Evolutionary conservation across 2,888 invertebrate species (phyloP).

Genomic region (Fabriciana adippe): DNA sequence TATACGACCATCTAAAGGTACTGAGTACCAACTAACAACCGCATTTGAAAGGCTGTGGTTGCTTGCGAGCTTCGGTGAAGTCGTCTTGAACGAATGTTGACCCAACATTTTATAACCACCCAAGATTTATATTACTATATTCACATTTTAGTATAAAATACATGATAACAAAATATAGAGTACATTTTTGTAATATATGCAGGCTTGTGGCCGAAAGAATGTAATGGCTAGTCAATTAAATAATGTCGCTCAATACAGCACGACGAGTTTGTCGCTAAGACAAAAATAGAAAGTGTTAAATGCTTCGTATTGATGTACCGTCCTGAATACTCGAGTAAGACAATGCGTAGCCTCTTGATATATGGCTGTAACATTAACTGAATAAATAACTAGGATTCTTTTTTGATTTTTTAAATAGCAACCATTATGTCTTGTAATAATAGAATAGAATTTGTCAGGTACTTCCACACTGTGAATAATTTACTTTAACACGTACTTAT

Average conservation of each 20-base stretch:
- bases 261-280: constrained; percentile 49
- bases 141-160: not conserved
- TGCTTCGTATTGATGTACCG: constrained; percentile 57
- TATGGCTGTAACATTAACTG: constrained; percentile 40
- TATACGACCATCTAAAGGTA: constrained; percentile 17
- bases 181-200: too few species aligned
- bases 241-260: constrained; percentile 61
- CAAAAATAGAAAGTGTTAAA: constrained; percentile 77
- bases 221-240: constrained; percentile 39
- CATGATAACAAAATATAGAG: not conserved
- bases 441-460: not conserved
- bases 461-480: not conserved
- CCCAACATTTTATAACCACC: constrained; percentile 28
- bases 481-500: not conserved
- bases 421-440: constrained; percentile 1
- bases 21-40: constrained; percentile 16
- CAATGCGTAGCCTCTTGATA: constrained; percentile 49
- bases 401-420: constrained; percentile 31
- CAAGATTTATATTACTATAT: constrained; percentile 5
- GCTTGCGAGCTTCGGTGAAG: constrained; percentile 24
- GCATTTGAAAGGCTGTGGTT: constrained; percentile 35
- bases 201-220: constrained; percentile 3
- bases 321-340: constrained; percentile 56
- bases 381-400: constrained; percentile 36
- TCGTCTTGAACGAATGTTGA: constrained; percentile 37